Evolutionary conservation across 2,888 invertebrate genomes (phyloP), one percentile per base, ranked within the genome.

Genomic region (Macrosiphum euphorbiae): DNA sequence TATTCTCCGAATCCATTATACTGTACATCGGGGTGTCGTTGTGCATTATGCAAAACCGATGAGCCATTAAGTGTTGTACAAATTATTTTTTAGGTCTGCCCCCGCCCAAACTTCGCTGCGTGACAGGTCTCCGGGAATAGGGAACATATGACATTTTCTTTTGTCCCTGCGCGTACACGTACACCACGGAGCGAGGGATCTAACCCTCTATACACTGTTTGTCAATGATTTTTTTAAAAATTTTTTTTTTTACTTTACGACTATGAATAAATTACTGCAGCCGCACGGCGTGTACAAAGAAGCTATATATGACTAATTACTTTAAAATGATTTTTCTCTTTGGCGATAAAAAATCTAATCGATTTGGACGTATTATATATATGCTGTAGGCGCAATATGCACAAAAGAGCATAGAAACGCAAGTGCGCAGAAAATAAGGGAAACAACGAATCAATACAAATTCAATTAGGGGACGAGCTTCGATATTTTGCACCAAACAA

Each of bases 1-100:
- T 78, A 78, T 78, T 78, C 35, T 78, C 35, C 8, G 35, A 78
- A 78, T 35, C 78, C 78, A 78, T 78, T 78, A 78, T 90, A 28
- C 26, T 47, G 58, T 86, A 92, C 35, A 35, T 87, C 78, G 78
- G 92, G 67, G 88, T 89, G 84, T 89, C 84, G n/a, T 55, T n/a
- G 58, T 52, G 67, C 52, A 94, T 94, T 94, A 94, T 94, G 94
- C 90, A 94, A 94, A 94, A 94, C 94, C 94, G 94, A 94, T 94
- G 94, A 94, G 94, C 94, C 94, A 94, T 94, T 94, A 94, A 94
- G 94, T 94, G 94, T 90, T 52, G 94, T 90, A 94, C 94, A 94
- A 94, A 94, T 90, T 90, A 87, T 87, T 94, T 85, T 93, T 94
- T 86, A 67, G 61, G 85, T 61, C 87, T 47, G 41, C 90, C 35